phyloP scores from a whole-genome alignment of 2,888 invertebrate species.

The Tinea semifulvella region DNA sequence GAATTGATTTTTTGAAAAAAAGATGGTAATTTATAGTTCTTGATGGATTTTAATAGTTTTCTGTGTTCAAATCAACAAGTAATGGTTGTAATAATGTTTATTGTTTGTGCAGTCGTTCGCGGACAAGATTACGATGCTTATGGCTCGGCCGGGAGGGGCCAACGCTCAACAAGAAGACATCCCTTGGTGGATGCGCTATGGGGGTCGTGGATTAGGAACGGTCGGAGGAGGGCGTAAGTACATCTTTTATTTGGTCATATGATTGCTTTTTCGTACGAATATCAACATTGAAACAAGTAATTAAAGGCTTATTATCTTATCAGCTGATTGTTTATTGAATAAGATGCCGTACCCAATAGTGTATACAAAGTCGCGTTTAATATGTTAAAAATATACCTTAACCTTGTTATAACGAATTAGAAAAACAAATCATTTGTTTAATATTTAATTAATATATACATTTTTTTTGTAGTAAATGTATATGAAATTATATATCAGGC shows the following conservation, averaged over 20 bases:
- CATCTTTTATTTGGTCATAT: background rate
- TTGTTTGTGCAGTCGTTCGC: conserved; percentile 72
- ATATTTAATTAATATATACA: no score
- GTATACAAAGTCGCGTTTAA: no score
- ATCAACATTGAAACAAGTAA: background rate
- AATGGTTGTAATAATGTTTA: conserved; percentile 23
- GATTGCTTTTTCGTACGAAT: background rate
- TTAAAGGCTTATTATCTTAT: conserved; percentile 6
- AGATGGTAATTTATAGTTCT: conserved; percentile 42
- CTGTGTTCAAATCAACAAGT: background rate
- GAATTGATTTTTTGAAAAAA: conserved; percentile 56
- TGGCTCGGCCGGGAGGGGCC: conserved; percentile 85
- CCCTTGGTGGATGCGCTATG: conserved; percentile 91
- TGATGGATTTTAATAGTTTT: background rate
- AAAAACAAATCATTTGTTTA: no score
- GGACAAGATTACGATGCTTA: conserved; percentile 80
- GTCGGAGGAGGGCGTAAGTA: conserved; percentile 84
- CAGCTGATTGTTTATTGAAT: no score
- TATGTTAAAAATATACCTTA: no score
- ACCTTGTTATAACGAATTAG: no score
- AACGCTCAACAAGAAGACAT: conserved; percentile 81
- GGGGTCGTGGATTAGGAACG: conserved; percentile 83
- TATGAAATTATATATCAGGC: no score
- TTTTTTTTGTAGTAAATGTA: no score
- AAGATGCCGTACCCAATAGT: no score